These are phyloP conservation scores for Sebastes schlegelii DNA, from an alignment of 2,113 vertebrate genomes.

Conservation along the genomic window DNA sequence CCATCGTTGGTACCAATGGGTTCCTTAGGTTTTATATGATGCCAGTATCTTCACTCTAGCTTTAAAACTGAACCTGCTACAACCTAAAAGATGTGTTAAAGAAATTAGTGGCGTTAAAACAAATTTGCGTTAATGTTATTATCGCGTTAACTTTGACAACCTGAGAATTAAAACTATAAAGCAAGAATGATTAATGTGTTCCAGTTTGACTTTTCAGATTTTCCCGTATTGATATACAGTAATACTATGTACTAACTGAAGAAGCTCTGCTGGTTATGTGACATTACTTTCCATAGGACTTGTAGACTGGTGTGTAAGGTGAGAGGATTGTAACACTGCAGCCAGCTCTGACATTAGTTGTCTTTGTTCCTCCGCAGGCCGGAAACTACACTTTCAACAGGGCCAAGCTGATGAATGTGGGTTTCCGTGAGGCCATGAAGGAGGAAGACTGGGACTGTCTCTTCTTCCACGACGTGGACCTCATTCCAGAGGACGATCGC, in stretches of 20 bases:
- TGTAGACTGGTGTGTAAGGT: neutral
- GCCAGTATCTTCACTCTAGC: no score
- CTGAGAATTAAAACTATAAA: no score
- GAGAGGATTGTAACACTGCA: neutral
- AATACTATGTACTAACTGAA: no score
- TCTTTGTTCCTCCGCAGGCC: slow-evolving; percentile 68
- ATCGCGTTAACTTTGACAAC: no score
- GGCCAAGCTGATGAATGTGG: slow-evolving; percentile 87
- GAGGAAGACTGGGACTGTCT: slow-evolving; percentile 89
- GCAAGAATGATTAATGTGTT: no score
- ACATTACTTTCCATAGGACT: neutral
- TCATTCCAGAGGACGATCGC: slow-evolving; percentile 88
- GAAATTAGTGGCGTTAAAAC: no score
- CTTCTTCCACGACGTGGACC: slow-evolving; percentile 89
- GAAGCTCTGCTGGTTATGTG: neutral
- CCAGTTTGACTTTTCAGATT: neutral
- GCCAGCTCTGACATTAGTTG: neutral
- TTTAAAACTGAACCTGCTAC: no score
- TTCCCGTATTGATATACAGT: no score
- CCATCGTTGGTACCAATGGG: no score
- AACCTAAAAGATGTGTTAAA: no score
- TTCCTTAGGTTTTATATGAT: no score
- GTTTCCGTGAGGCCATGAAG: slow-evolving; percentile 89
- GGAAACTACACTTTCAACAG: slow-evolving; percentile 85
- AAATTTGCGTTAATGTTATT: no score